Percentiles rank a stretch among this genome's conserved stretches.
phyloP scores from a whole-genome alignment of 2,797 vertebrate species.

The Erpetoichthys calabaricus region DNA sequence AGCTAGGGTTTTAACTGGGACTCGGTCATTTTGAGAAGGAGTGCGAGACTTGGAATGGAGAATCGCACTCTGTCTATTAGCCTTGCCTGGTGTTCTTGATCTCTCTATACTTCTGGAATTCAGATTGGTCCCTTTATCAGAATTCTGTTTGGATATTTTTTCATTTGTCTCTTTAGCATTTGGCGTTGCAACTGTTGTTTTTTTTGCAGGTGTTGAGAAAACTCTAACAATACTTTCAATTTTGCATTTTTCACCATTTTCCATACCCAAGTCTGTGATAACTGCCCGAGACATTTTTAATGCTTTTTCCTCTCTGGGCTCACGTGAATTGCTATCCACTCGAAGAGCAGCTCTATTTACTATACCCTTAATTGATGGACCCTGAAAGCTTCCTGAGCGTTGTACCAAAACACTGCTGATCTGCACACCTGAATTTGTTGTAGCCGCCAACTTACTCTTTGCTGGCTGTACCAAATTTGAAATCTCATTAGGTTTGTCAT shows the following conservation, averaged over 20 bases:
- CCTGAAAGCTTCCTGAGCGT: slow-evolving; percentile 27
- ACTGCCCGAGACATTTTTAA: neutral
- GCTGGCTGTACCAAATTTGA: neutral
- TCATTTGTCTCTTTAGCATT: slow-evolving; percentile 36
- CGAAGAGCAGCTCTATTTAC: neutral
- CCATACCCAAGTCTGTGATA: slow-evolving; percentile 3
- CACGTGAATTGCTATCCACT: too few relatives aligned
- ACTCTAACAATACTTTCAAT: slow-evolving; percentile 17
- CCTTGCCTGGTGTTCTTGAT: slow-evolving; percentile 27
- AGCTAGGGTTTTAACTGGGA: slow-evolving; percentile 14
- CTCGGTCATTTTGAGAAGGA: slow-evolving; percentile 15
- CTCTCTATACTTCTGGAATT: slow-evolving; percentile 38
- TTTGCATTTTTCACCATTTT: slow-evolving; percentile 7
- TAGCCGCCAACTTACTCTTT: slow-evolving; percentile 21
- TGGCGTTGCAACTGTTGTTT: slow-evolving; percentile 34
- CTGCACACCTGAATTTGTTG: slow-evolving; percentile 21
- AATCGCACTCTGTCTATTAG: slow-evolving; percentile 17
- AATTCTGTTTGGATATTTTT: slow-evolving; percentile 34
- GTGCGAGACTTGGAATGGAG: slow-evolving; percentile 15
- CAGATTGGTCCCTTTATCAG: slow-evolving; percentile 16
- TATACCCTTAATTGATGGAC: slow-evolving; percentile 8
- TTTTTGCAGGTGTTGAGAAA: slow-evolving; percentile 34
- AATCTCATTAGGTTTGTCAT: slow-evolving; percentile 12
- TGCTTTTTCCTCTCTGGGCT: slow-evolving; percentile 1
- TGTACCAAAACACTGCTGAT: slow-evolving; percentile 9